Percentiles rank a stretch among this genome's conserved stretches.
These are phyloP conservation scores for Agriopis leucophaearia DNA, from an alignment of 2,888 invertebrate species.

Conservation along the genomic window DNA sequence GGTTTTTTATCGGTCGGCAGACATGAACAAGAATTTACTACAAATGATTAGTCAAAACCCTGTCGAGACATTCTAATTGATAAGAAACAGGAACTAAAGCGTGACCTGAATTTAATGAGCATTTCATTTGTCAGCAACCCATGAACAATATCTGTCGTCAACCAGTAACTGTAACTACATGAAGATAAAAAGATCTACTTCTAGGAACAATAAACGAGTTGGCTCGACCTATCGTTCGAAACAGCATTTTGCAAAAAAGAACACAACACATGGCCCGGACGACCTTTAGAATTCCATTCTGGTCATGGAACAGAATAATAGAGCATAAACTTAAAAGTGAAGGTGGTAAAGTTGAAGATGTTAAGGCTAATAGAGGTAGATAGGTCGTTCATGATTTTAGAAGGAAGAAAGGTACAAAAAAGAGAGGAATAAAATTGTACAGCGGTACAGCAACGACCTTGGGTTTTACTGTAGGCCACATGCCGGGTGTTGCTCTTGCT, in stretches of 20 bases:
- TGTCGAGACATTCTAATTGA: conserved; percentile 16
- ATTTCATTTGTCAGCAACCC: conserved; percentile 13
- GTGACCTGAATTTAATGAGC: conserved; percentile 10
- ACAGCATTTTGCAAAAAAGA: conserved; percentile 78
- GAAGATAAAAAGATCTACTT: conserved; percentile 52
- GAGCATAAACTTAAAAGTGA: conserved; percentile 45
- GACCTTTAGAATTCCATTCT: conserved; percentile 79
- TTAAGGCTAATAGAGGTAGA: conserved; percentile 30
- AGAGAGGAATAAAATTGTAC: conserved; percentile 73
- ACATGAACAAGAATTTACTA: conserved; percentile 3
- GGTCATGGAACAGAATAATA: conserved; percentile 30
- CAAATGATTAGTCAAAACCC: conserved; percentile 1
- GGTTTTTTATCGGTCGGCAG: background rate
- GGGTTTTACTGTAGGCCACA: conserved; percentile 82
- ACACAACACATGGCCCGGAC: conserved; percentile 73
- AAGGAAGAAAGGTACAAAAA: conserved; percentile 80
- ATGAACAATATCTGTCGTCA: conserved; percentile 21
- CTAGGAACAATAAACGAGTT: conserved; percentile 56
- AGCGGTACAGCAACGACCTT: conserved; percentile 83
- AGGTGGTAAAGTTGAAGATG: conserved; percentile 52
- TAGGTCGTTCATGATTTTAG: conserved; percentile 58
- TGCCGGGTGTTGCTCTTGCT: conserved; percentile 74
- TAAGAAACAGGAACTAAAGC: conserved; percentile 22
- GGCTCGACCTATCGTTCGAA: conserved; percentile 69
- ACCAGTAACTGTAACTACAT: conserved; percentile 43